Conservation (phyloP, 2,113 vertebrate species). For the Corythaixoides concolor region DNA sequence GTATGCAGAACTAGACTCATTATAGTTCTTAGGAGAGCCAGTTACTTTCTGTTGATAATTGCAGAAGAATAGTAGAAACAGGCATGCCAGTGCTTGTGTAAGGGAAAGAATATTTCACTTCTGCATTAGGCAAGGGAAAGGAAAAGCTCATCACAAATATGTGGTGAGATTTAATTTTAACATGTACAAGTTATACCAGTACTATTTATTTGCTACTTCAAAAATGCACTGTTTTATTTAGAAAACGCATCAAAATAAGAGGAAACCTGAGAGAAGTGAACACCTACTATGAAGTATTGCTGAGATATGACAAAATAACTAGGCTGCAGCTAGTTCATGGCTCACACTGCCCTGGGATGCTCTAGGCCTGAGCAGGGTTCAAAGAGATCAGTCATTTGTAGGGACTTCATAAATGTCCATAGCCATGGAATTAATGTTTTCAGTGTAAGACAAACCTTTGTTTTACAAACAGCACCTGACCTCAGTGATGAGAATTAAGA, state of each 20-base stretch:
- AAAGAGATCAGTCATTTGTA: not conserved
- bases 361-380: not conserved
- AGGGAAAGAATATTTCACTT: not conserved
- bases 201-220: not conserved
- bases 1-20: not conserved
- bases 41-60: not conserved
- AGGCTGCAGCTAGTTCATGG: not conserved
- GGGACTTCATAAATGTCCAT: not conserved
- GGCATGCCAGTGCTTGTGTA: not conserved
- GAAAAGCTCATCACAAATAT: not conserved
- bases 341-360: not conserved
- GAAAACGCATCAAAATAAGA: not conserved
- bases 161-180: not conserved
- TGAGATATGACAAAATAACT: not conserved
- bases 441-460: not conserved
- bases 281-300: not conserved
- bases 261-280: not conserved
- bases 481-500: not conserved
- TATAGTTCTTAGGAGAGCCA: not conserved
- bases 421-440: not conserved
- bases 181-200: not conserved
- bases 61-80: not conserved
- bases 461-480: not conserved
- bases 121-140: not conserved
- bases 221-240: not conserved